Evolutionary conservation across 2,797 vertebrate species (phyloP).

Genomic region (Tympanoctomys barrerae): DNA sequence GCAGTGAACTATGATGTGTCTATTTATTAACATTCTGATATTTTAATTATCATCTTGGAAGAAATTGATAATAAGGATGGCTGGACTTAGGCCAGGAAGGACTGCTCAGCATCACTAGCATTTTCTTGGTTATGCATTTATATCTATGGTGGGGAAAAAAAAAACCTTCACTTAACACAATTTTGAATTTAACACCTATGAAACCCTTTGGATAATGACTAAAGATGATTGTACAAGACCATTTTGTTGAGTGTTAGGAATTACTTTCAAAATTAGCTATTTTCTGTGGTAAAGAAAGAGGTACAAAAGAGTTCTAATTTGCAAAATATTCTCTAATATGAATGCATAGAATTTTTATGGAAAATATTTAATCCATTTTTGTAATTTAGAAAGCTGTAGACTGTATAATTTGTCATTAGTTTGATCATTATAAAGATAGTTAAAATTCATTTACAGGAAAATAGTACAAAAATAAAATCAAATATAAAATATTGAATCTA

Average conservation of each 20-base stretch:
- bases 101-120: neutral
- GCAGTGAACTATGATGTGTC: neutral
- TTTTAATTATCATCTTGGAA: neutral
- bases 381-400: neutral
- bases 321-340: neutral
- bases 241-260: neutral
- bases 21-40: neutral
- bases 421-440: neutral
- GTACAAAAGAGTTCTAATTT: neutral
- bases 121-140: neutral
- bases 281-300: neutral
- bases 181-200: neutral
- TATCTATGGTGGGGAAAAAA: neutral
- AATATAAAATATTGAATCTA: neutral
- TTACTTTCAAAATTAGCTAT: neutral
- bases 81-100: neutral
- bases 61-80: neutral
- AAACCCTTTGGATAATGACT: neutral
- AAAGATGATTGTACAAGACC: neutral
- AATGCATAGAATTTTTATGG: neutral
- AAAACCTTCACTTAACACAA: neutral
- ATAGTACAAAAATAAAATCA: neutral
- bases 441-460: slow-evolving; percentile 20
- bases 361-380: neutral
- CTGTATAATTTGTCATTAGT: neutral